phyloP scores from a whole-genome alignment of 2,888 invertebrate species.

The Antheraea assamensis region DNA sequence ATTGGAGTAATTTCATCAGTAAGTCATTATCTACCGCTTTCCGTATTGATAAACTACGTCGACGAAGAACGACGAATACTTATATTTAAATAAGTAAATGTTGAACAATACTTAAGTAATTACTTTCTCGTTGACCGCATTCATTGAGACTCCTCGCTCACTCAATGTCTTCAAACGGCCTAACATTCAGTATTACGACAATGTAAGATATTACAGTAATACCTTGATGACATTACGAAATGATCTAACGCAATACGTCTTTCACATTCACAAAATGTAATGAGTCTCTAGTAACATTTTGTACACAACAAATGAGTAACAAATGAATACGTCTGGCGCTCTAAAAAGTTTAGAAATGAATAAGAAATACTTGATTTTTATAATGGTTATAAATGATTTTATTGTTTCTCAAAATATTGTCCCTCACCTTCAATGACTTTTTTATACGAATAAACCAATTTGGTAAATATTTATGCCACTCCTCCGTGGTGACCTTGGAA shows the following conservation, averaged over 20 bases:
- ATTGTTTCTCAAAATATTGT: no score
- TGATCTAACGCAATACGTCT: background rate
- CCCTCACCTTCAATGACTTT: no score
- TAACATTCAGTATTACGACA: slow-evolving; percentile 3
- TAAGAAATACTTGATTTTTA: no score
- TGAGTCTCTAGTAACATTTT: background rate
- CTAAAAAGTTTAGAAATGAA: no score
- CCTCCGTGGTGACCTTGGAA: no score
- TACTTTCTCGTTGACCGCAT: background rate
- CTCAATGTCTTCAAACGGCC: background rate
- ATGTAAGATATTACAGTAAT: background rate
- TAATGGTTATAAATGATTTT: no score
- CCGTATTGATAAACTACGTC: no score
- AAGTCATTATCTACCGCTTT: no score
- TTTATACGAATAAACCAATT: no score
- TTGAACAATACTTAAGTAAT: background rate
- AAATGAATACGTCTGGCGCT: no score
- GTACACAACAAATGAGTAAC: background rate
- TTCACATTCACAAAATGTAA: slow-evolving; percentile 3
- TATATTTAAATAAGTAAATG: background rate
- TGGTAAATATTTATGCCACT: no score
- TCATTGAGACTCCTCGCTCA: background rate
- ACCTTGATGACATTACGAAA: slow-evolving; percentile 3
- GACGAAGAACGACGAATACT: background rate
- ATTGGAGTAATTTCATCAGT: no score